These are phyloP conservation scores for Mythimna loreyi DNA, from an alignment of 2,888 invertebrate species.

Conservation along the genomic window DNA sequence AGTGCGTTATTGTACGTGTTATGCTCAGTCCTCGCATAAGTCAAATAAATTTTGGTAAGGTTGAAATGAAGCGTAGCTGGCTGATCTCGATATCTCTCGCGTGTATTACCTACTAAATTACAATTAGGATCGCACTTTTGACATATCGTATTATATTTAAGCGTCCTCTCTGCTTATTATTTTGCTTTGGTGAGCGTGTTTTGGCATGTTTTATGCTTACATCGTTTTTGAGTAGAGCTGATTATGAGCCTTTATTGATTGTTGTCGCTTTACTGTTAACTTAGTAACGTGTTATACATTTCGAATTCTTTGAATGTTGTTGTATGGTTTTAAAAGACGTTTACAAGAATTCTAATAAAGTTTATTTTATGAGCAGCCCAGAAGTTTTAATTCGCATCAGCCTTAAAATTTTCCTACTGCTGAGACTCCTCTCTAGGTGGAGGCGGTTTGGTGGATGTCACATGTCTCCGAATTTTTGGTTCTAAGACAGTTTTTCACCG, in stretches of 20 bases:
- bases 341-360: not conserved
- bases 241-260: constrained; percentile 48
- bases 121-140: constrained; percentile 79
- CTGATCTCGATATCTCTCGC: constrained; percentile 79
- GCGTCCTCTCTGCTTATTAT: constrained; percentile 52
- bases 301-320: not conserved
- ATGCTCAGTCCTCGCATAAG: constrained; percentile 71
- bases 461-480: no score
- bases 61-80: constrained; percentile 74
- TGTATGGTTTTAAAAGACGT: not conserved
- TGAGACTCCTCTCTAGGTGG: no score
- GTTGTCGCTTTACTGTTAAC: constrained; percentile 34
- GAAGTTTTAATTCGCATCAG: no score
- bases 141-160: constrained; percentile 73
- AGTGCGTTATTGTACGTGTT: constrained; percentile 83
- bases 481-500: no score
- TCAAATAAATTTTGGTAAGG: constrained; percentile 81
- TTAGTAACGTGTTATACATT: not conserved
- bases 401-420: no score
- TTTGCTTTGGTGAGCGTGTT: constrained; percentile 61
- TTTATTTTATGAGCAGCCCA: not conserved
- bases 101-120: constrained; percentile 82
- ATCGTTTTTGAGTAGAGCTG: constrained; percentile 29
- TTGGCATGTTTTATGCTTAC: constrained; percentile 59
- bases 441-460: no score